A percentile compares a stretch with the other conserved stretches of the same genome.
phyloP scores from a whole-genome alignment of 2,797 vertebrate genomes.

The Sebastolobus altivelis region DNA sequence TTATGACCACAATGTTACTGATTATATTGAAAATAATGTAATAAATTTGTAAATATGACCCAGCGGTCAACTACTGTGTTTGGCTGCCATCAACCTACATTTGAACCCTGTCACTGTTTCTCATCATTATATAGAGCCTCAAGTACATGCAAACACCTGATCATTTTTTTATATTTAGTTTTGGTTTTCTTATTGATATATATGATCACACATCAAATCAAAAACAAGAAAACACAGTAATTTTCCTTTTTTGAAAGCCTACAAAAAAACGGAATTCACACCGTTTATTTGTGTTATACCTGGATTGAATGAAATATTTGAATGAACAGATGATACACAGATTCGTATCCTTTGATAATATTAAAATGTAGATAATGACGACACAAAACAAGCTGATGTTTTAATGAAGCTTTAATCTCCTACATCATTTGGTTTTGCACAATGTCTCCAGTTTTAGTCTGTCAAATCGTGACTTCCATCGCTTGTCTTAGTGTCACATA shows the following conservation, averaged over 20 bases:
- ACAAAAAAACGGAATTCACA: not conserved
- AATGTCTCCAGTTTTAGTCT: slow-evolving; percentile 48
- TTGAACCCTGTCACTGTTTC: not conserved
- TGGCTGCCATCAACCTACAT: not conserved
- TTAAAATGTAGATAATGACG: not conserved
- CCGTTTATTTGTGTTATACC: not conserved
- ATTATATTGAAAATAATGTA: slow-evolving; percentile 18
- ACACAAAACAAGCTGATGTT: slow-evolving; percentile 34
- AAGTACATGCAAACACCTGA: not conserved
- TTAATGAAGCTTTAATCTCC: slow-evolving; percentile 71
- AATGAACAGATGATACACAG: not conserved
- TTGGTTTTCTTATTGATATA: not conserved
- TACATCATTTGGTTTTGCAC: slow-evolving; percentile 62
- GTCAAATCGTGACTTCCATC: slow-evolving; percentile 12
- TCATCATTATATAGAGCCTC: not conserved
- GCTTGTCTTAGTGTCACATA: slow-evolving; percentile 58
- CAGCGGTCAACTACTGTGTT: not conserved
- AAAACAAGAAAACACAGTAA: not conserved
- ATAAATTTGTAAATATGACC: slow-evolving; percentile 48
- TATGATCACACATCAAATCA: not conserved
- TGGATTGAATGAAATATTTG: not conserved
- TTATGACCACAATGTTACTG: slow-evolving; percentile 10
- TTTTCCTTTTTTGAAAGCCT: not conserved
- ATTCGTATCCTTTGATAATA: not conserved
- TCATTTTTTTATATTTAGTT: not conserved